Conservation (phyloP, 1,140 invertebrate genomes). For the Watersipora subatra region DNA sequence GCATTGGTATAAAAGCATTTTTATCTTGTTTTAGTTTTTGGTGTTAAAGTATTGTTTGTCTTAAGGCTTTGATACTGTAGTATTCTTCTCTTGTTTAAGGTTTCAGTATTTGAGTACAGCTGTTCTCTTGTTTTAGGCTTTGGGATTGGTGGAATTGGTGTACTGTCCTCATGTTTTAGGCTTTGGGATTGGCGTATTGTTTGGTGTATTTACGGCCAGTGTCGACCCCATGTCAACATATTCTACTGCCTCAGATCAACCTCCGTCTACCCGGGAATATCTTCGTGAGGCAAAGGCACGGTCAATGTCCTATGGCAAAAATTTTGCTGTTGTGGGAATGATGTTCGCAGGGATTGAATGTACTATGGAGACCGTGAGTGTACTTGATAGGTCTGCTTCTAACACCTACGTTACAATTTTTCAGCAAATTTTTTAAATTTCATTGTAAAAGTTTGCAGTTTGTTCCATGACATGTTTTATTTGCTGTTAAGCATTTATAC, state of each 20-base stretch:
- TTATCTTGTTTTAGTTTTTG: neutral
- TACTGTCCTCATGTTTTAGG: slow-evolving; percentile 51
- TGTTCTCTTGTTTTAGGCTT: no score
- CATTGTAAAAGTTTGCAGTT: slow-evolving; percentile 16
- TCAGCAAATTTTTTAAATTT: no score
- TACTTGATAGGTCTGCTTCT: no score
- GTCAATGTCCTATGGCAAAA: slow-evolving; percentile 84
- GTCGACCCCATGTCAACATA: slow-evolving; percentile 73
- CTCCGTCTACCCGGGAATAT: slow-evolving; percentile 40
- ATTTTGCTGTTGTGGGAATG: slow-evolving; percentile 85
- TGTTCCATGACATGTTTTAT: slow-evolving; percentile 4
- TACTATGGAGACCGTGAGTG: slow-evolving; percentile 59
- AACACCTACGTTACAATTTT: no score
- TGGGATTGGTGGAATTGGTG: no score
- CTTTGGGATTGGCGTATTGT: slow-evolving; percentile 77
- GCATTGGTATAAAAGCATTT: neutral
- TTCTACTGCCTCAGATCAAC: slow-evolving; percentile 47
- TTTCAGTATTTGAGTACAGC: no score
- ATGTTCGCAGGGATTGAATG: slow-evolving; percentile 88
- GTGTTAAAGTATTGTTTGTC: neutral
- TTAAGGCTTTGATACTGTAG: no score
- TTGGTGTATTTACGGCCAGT: slow-evolving; percentile 87
- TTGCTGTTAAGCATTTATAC: slow-evolving; percentile 7
- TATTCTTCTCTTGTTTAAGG: no score
- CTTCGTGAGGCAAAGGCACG: slow-evolving; percentile 74